A percentile compares a stretch with the other conserved stretches of the same genome.
Evolutionary conservation across 2,113 vertebrate species (phyloP).

Genomic region (Gracilinanus agilis): DNA sequence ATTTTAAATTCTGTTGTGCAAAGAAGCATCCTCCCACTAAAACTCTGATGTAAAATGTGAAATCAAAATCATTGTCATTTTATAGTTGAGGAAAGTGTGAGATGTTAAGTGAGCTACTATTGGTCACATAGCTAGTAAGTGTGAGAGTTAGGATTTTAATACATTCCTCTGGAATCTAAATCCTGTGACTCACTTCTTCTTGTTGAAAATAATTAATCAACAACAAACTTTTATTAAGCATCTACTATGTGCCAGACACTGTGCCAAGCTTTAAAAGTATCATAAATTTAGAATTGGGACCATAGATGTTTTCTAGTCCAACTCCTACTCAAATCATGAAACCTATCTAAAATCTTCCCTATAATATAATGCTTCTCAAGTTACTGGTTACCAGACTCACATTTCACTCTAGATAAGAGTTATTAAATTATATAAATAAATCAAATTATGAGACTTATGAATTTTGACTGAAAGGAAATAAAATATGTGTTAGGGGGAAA

Average conservation of each 20-base stretch:
- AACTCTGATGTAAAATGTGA: background rate
- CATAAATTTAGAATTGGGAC: no score
- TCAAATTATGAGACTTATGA: background rate
- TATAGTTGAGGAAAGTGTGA: background rate
- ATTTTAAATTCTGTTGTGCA: background rate
- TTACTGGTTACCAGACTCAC: no score
- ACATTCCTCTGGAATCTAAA: background rate
- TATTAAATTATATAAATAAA: background rate
- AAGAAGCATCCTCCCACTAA: background rate
- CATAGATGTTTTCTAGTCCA: no score
- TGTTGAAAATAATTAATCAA: background rate
- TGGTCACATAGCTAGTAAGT: background rate
- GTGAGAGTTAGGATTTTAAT: background rate
- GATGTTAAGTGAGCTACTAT: slow-evolving; percentile 5
- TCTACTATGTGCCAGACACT: background rate
- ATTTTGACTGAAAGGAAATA: background rate
- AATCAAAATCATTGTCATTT: background rate
- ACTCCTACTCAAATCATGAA: no score
- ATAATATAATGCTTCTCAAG: no score
- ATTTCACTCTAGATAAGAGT: no score
- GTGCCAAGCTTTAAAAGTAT: no score
- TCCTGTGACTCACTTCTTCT: background rate
- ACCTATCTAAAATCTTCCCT: no score
- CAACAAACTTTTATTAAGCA: background rate
- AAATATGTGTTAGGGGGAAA: background rate